Base-by-base conservation (phyloP, 2,113 vertebrate genomes). In the Catagonus wagneri region DNA sequence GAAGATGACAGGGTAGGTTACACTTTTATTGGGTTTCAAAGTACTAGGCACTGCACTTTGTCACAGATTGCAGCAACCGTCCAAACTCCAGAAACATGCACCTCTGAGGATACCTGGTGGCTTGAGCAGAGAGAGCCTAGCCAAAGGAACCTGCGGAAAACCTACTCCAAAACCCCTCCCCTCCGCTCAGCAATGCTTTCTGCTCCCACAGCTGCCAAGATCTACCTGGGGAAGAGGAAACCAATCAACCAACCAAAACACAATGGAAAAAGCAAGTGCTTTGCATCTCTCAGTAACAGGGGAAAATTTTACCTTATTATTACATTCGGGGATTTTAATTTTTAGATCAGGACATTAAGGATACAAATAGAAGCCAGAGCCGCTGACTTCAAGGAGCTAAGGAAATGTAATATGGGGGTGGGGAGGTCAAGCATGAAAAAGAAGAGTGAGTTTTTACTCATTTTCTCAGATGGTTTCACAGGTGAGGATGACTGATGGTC, bases 101-200 rank as follows among this genome's bases (percentile, higher is more conserved):
- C 44, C 89, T 44, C 76, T 81, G 17, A 9, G n/a, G n/a, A 20
- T 54, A 13, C 19, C 39, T 44, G 66, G 16, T 15, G 32, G 66
- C 68, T 56, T 25, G 23, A 60, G 36, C 79, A 60, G 22, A 23
- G 29, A 13, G 23, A 54, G 44, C 23, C 61, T 36, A 29, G 25
- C 19, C 19, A 65, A 50, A 78, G 68, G 14, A 29, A 39, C 6
- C 27, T 11, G 3, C 3, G 19, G 32, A 44, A 36, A 65, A 4
- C 0, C 27, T n/a, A 3, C 36, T 81, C 17, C 34, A n/a, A 36
- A 66, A 27, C 0, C 2, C 13, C 9, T 4, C 14, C 56, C 29
- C 3, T 27, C 65, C 54, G 56, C 44, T 44, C 44, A 44, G 8
- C 44, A 44, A 4, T 29, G 68, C 83, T 75, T 79, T 50, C 75